Conservation (phyloP, 2,113 vertebrate species). For the Chionis minor region DNA sequence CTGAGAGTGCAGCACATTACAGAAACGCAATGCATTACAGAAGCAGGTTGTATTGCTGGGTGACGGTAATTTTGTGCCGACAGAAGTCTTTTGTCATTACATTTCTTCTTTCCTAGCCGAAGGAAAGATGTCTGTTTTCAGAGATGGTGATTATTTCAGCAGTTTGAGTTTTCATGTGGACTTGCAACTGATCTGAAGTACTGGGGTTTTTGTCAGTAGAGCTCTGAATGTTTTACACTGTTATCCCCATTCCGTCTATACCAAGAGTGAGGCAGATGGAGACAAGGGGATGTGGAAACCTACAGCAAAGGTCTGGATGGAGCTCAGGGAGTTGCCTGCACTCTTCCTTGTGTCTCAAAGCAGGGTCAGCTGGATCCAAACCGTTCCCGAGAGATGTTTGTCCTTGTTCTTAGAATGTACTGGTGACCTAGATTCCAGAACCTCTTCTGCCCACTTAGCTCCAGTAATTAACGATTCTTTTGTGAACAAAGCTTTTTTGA, state of each 20-base stretch:
- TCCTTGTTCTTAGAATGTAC: neutral
- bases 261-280: neutral
- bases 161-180: neutral
- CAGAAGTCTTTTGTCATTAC: neutral
- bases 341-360: neutral
- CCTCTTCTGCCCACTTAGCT: neutral
- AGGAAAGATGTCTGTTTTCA: neutral
- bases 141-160: neutral
- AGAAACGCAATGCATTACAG: neutral
- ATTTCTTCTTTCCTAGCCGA: neutral
- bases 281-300: fast-evolving
- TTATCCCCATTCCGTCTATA: neutral
- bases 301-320: neutral
- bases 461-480: neutral
- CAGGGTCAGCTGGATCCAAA: fast-evolving
- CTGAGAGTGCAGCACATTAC: neutral
- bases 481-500: neutral
- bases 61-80: neutral
- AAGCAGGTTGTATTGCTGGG: neutral
- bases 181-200: neutral
- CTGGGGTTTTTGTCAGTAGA: neutral
- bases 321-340: neutral
- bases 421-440: neutral
- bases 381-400: neutral
- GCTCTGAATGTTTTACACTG: neutral